A percentile compares a stretch with the other conserved stretches of the same genome.
Evolutionary conservation across 2,888 invertebrate genomes (phyloP).

Genomic region (Eudemis profundana): DNA sequence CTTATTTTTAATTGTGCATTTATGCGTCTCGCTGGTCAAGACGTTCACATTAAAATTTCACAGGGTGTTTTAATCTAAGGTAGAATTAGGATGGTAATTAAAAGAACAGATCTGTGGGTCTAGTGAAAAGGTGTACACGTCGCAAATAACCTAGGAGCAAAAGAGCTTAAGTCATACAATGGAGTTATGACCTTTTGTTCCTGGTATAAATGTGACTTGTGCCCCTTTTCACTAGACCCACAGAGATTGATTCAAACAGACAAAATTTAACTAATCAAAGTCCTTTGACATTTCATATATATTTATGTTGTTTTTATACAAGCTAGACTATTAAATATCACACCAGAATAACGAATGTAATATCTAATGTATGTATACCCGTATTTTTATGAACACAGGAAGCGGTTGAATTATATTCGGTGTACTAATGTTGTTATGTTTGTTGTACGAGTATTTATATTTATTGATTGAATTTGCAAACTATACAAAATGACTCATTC

Average conservation of each 20-base stretch:
- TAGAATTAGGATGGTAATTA: conserved; percentile 73
- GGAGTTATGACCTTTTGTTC: too few relatives aligned
- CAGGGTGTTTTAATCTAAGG: conserved; percentile 83
- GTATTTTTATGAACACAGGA: not conserved
- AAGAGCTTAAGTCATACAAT: too few relatives aligned
- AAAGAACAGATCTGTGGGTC: conserved; percentile 50
- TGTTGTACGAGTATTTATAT: conserved; percentile 11
- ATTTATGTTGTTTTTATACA: conserved; percentile 5
- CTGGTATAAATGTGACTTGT: too few relatives aligned
- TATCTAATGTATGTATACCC: not conserved
- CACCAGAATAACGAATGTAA: not conserved
- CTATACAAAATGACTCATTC: conserved; percentile 46
- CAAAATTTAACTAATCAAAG: conserved; percentile 45
- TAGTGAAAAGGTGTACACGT: too few relatives aligned
- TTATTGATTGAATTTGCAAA: conserved; percentile 12
- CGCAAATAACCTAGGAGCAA: too few relatives aligned
- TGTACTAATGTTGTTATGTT: conserved; percentile 3
- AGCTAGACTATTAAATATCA: conserved; percentile 5
- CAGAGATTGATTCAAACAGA: conserved; percentile 48
- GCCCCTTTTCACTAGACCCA: too few relatives aligned
- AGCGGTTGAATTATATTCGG: not conserved
- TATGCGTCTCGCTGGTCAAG: conserved; percentile 55
- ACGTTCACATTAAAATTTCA: conserved; percentile 65
- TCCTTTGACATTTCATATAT: conserved; percentile 16
- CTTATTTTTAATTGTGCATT: conserved; percentile 49